Conservation (phyloP, 2,113 vertebrate genomes). For the Galbula dea region DNA sequence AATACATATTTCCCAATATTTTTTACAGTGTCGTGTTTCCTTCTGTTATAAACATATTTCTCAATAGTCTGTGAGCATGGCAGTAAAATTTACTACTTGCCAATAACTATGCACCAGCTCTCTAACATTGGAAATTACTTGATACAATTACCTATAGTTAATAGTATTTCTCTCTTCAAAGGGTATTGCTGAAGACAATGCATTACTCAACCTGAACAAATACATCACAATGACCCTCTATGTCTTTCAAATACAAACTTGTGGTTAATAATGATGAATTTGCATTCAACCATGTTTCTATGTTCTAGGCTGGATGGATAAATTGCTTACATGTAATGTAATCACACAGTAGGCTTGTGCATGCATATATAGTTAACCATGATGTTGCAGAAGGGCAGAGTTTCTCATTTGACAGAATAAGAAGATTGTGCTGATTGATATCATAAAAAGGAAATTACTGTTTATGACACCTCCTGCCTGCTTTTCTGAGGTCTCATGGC, state of each 20-base stretch:
- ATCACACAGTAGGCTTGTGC: neutral
- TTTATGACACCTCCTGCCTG: neutral
- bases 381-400: neutral
- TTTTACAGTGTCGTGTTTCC: neutral
- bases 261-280: neutral
- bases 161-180: neutral
- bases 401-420: neutral
- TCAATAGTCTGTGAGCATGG: neutral
- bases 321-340: neutral
- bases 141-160: neutral
- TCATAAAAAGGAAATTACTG: neutral
- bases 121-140: neutral
- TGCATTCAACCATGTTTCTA: neutral
- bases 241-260: neutral
- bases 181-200: neutral
- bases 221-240: neutral
- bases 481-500: neutral
- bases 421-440: neutral
- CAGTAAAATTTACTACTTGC: neutral
- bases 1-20: neutral
- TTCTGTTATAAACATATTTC: neutral
- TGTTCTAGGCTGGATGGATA: neutral
- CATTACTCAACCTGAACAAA: neutral
- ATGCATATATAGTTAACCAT: neutral
- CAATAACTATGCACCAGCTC: neutral